These are phyloP conservation scores for Geotrypetes seraphini DNA, from an alignment of 2,797 vertebrate genomes.

Conservation along the genomic window DNA sequence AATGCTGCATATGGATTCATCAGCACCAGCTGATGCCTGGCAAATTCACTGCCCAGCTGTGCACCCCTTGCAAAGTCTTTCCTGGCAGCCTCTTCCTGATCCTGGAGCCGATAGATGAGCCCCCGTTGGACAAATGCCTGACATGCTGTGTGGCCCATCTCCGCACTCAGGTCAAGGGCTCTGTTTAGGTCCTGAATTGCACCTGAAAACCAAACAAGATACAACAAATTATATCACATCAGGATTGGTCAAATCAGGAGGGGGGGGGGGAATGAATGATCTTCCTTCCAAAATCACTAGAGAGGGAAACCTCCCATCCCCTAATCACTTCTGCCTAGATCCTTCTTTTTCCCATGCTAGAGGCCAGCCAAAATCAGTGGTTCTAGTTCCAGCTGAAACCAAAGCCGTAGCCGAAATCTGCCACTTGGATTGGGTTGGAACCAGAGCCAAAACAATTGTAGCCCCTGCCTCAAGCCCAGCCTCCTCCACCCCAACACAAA, in stretches of 20 bases:
- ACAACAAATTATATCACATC: neutral
- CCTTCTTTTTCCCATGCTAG: no score
- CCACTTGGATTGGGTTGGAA: no score
- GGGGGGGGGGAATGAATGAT: no score
- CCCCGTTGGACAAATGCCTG: conserved; percentile 86
- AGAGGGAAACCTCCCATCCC: no score
- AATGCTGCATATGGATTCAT: conserved; percentile 90
- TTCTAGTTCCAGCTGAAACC: no score
- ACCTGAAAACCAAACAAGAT: conserved; percentile 36
- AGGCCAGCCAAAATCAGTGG: no score
- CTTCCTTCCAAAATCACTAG: no score
- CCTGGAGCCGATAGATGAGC: conserved; percentile 63
- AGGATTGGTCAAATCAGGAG: neutral
- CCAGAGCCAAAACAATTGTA: no score
- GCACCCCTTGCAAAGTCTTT: conserved; percentile 70
- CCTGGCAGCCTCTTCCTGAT: conserved; percentile 58
- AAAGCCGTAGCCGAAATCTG: no score
- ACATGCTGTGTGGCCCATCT: conserved; percentile 56
- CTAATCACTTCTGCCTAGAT: no score
- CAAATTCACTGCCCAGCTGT: conserved; percentile 73
- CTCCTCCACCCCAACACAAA: no score
- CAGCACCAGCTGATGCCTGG: conserved; percentile 67
- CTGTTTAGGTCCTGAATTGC: conserved; percentile 73
- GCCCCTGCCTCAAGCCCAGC: no score
- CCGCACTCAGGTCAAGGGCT: conserved; percentile 64